phyloP scores from a whole-genome alignment of 2,888 invertebrate genomes.

The Adela reaumurella region DNA sequence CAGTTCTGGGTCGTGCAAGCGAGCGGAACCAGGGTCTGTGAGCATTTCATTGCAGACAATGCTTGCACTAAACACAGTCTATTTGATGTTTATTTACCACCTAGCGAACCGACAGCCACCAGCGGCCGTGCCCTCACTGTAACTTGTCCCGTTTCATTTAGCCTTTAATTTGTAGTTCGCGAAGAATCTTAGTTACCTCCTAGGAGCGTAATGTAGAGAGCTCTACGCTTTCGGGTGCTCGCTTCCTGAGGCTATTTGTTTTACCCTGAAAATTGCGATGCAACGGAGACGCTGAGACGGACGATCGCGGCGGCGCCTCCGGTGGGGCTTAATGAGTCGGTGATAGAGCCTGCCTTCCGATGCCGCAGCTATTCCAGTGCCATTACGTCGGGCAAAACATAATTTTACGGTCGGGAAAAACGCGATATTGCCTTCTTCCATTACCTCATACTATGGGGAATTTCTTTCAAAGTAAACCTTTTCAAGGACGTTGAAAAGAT shows the following conservation, averaged over 20 bases:
- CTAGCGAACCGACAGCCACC: neutral
- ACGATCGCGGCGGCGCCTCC: neutral
- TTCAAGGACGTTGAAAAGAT: too few relatives aligned
- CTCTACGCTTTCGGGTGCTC: neutral
- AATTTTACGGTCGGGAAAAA: too few relatives aligned
- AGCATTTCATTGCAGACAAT: neutral
- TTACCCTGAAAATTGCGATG: neutral
- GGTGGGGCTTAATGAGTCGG: neutral
- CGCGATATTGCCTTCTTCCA: too few relatives aligned
- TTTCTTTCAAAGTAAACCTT: too few relatives aligned
- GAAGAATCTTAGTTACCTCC: neutral
- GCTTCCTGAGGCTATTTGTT: neutral
- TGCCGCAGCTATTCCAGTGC: too few relatives aligned
- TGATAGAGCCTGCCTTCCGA: neutral
- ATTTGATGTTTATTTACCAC: neutral
- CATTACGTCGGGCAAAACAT: too few relatives aligned
- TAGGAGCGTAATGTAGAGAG: neutral
- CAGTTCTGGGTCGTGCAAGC: neutral
- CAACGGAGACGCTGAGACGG: neutral
- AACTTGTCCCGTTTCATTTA: neutral
- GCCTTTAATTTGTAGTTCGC: neutral
- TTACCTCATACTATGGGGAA: too few relatives aligned
- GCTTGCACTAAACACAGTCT: neutral
- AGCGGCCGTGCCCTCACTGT: neutral
- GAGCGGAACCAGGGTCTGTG: too few relatives aligned